Percentiles rank a stretch among this genome's conserved stretches.
Evolutionary conservation across 2,888 invertebrate genomes (phyloP).

Genomic region (Polietes domitor): DNA sequence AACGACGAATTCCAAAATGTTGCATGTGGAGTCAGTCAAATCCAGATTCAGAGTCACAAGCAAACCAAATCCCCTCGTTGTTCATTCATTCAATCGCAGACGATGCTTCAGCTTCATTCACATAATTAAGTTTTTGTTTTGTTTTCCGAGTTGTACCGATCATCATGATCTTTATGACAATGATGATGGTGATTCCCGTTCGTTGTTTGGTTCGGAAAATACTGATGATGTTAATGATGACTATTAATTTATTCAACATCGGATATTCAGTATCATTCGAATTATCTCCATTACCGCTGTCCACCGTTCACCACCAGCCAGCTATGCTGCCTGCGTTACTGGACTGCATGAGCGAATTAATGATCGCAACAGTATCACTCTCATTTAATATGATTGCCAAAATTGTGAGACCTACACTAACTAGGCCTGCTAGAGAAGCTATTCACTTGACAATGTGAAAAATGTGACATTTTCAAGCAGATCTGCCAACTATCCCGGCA

Average conservation of each 20-base stretch:
- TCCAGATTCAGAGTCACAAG: conserved; percentile 19
- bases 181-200: neutral
- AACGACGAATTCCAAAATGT: conserved; percentile 32
- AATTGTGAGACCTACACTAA: no score
- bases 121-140: conserved; percentile 49
- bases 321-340: conserved; percentile 27
- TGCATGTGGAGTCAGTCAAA: conserved; percentile 55
- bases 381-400: no score
- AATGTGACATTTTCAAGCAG: no score
- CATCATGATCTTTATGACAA: neutral
- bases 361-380: no score
- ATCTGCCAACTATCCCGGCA: no score
- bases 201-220: conserved; percentile 33
- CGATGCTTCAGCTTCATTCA: conserved; percentile 29
- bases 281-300: conserved; percentile 56
- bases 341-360: neutral
- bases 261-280: conserved; percentile 59
- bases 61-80: conserved; percentile 3
- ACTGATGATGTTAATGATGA: conserved; percentile 60
- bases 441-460: no score
- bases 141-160: neutral
- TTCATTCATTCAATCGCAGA: conserved; percentile 33
- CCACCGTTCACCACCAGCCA: conserved; percentile 50
- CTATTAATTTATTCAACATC: conserved; percentile 65
- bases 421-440: no score